Evolutionary conservation across 2,888 invertebrate species (phyloP), one percentile per base, ranked within the genome.

Genomic region (Latheticus oryzae): DNA sequence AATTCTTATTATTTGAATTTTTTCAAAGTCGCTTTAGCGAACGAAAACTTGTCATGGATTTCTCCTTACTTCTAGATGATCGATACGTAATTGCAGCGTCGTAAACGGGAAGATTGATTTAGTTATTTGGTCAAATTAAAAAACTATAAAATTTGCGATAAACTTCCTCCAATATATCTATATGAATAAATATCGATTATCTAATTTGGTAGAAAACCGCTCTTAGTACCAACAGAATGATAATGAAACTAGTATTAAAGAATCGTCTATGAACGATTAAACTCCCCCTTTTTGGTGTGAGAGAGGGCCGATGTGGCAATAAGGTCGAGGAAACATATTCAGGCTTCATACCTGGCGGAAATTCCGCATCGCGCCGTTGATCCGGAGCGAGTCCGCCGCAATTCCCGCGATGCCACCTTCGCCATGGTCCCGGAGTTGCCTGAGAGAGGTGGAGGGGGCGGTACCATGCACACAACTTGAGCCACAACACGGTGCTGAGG

Each of bases 331-430:
- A 40, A 59, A 54, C 33, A 59, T 55, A 45, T 54, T 58, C 52
- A 61, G 62, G 62, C 56, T 63, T 72, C 78, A 73, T 85, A 94
- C 94, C 90, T 96, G 95, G 81, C 93, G 94, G 82, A 97, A 96
- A 77, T 94, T 95, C 70, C 95, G 86, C 86, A 97, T 93, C 73
- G 95, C 96, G 64, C 97, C 97, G 82, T 96, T 97, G 81, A 97
- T 94, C 73, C 96, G 85, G 70, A 97, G 85, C 55, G 95, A 95
- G 81, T 97, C 97, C 42, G 95, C 95, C 12, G 96, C 97, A 73
- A 97, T 97, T 76, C 94, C 94, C 37, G 95, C 95, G 63, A 97
- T 92, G 65, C 93, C 93, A 33, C 88, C 88, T 81, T 90, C 90
- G 42, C 75, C 74, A 66, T 78, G 77, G 69, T 82, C 82, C 66